Evolutionary conservation across 2,888 invertebrate genomes (phyloP).

Genomic region (Elaeidobius kamerunicus): DNA sequence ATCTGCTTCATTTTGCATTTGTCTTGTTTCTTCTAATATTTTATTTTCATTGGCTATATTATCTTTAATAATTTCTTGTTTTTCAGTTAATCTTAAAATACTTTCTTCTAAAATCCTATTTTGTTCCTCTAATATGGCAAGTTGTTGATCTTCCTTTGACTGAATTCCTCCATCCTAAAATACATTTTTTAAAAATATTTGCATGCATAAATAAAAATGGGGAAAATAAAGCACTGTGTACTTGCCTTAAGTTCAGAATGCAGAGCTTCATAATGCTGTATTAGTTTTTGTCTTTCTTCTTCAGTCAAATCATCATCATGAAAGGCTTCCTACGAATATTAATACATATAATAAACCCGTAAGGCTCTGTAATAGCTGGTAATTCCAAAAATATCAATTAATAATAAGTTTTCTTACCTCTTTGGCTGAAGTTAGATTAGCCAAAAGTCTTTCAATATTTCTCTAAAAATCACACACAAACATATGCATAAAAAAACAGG

Average conservation of each 20-base stretch:
- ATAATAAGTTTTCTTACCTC: slow-evolving; percentile 48
- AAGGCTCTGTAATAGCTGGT: no score
- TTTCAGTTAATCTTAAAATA: slow-evolving; percentile 55
- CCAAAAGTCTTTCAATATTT: slow-evolving; percentile 53
- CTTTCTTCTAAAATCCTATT: slow-evolving; percentile 41
- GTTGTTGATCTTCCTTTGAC: slow-evolving; percentile 42
- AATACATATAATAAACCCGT: no score
- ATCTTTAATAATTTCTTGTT: slow-evolving; percentile 50
- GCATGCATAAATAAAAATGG: no score
- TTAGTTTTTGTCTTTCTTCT: slow-evolving; percentile 62
- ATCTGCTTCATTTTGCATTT: slow-evolving; percentile 45
- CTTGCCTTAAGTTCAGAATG: slow-evolving; percentile 67
- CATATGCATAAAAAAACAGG: slow-evolving; percentile 31
- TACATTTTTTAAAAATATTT: no score
- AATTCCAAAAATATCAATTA: no score
- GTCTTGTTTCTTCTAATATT: slow-evolving; percentile 38
- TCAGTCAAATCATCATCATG: slow-evolving; percentile 51
- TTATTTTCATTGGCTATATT: slow-evolving; percentile 42
- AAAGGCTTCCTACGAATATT: slow-evolving; percentile 39
- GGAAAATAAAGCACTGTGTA: no score
- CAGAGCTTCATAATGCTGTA: slow-evolving; percentile 72
- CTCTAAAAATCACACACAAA: slow-evolving; percentile 48
- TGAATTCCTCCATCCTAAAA: slow-evolving; percentile 43
- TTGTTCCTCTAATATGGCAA: slow-evolving; percentile 42
- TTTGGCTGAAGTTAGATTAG: slow-evolving; percentile 51